Percentiles rank a stretch among this genome's conserved stretches.
phyloP scores from a whole-genome alignment of 2,113 vertebrate genomes.

The Paratilapia polleni region DNA sequence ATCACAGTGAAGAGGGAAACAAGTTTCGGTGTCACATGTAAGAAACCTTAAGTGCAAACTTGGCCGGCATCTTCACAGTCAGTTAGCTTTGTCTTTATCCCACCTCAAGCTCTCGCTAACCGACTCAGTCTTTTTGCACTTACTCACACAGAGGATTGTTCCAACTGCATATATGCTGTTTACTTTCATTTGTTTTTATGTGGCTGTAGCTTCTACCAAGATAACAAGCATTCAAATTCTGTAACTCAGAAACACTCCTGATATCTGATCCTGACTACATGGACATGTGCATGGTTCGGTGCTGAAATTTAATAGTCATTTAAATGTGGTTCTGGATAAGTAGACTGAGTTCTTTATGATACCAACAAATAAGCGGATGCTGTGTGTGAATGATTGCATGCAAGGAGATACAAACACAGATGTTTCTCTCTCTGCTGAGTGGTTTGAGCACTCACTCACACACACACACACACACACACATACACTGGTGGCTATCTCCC shows the following conservation, averaged over 20 bases:
- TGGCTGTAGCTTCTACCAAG: constrained; percentile 39
- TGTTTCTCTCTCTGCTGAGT: constrained; percentile 41
- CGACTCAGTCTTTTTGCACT: constrained; percentile 31
- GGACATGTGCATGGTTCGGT: not conserved
- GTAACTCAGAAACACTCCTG: constrained; percentile 46
- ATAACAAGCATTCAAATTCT: constrained; percentile 17
- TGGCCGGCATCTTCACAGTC: not conserved
- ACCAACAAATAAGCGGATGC: constrained; percentile 22
- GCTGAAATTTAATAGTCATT: constrained; percentile 21
- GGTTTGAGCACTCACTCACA: not conserved
- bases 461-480: not conserved
- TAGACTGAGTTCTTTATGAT: constrained; percentile 37
- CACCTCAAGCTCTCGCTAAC: constrained; percentile 19
- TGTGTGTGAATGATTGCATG: constrained; percentile 53
- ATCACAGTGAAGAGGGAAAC: not conserved
- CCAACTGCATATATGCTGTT: not conserved
- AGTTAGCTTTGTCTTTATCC: constrained; percentile 17
- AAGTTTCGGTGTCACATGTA: constrained; percentile 30
- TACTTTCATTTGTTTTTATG: constrained; percentile 48
- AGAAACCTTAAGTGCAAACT: constrained; percentile 9
- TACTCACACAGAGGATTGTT: constrained; percentile 17
- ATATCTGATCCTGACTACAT: constrained; percentile 40
- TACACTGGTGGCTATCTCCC: not conserved
- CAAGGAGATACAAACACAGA: constrained; percentile 54
- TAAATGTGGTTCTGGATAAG: constrained; percentile 8